Conservation (phyloP, 2,113 vertebrate species). For the Gadus macrocephalus region DNA sequence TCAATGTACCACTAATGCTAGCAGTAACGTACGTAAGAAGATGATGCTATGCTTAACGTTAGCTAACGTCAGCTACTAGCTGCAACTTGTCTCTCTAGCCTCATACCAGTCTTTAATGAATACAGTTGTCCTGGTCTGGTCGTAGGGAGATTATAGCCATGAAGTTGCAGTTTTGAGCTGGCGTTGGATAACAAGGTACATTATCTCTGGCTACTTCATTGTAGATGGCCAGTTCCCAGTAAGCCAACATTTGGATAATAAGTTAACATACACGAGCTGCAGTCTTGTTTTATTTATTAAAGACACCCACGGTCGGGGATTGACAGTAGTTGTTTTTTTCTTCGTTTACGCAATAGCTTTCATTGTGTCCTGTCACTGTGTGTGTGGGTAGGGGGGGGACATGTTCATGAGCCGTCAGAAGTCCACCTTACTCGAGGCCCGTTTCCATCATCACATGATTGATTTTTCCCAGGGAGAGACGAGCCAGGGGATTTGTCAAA, state of each 20-base stretch:
- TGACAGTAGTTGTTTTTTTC: not conserved
- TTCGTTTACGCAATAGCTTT: not conserved
- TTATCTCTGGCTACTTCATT: too few relatives aligned
- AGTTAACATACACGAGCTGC: too few relatives aligned
- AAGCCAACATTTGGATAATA: too few relatives aligned
- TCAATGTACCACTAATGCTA: not conserved
- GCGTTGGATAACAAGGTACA: too few relatives aligned
- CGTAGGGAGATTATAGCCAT: not conserved
- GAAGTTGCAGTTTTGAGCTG: not conserved
- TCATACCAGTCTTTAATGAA: too few relatives aligned
- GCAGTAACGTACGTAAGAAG: constrained; percentile 12
- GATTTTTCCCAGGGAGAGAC: not conserved
- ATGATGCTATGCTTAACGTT: too few relatives aligned
- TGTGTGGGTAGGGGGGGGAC: not conserved
- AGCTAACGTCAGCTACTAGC: constrained; percentile 30
- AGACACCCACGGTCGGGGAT: too few relatives aligned
- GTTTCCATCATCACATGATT: constrained; percentile 52
- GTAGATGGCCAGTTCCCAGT: too few relatives aligned
- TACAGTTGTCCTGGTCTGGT: not conserved
- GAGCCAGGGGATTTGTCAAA: too few relatives aligned
- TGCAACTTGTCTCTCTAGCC: not conserved
- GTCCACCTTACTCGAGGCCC: constrained; percentile 32
- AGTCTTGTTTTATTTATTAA: too few relatives aligned
- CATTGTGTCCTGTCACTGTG: not conserved
- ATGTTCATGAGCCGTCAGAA: not conserved